Conservation (phyloP, 2,113 vertebrate genomes). For the Todiramphus chloris region DNA sequence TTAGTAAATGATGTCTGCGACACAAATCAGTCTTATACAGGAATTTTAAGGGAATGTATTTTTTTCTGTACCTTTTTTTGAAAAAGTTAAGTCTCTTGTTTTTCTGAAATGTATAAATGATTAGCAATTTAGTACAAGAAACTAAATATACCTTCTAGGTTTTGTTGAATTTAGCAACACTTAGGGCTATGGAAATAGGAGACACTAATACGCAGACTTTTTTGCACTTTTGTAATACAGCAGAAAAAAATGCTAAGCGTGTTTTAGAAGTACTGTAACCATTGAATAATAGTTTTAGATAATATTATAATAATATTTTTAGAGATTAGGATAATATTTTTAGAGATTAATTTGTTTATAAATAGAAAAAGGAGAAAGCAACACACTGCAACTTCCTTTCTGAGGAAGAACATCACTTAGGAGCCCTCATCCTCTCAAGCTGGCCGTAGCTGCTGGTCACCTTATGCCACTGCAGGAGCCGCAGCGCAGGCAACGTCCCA, state of each 20-base stretch:
- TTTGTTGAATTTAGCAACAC: not conserved
- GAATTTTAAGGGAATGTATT: not conserved
- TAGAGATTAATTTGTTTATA: not conserved
- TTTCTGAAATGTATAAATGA: not conserved
- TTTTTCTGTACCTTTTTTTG: not conserved
- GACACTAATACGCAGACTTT: not conserved
- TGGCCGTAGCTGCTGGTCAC: rapidly evolving
- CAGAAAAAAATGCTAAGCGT: not conserved
- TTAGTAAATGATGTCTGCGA: not conserved
- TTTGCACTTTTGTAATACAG: not conserved
- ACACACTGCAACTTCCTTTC: not conserved
- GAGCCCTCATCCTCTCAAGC: not conserved
- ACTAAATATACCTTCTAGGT: not conserved
- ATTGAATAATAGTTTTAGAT: not conserved
- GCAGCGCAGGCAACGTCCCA: not conserved
- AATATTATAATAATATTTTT: not conserved
- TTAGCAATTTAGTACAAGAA: not conserved
- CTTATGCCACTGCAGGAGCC: not conserved
- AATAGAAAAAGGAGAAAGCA: not conserved
- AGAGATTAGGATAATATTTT: not conserved
- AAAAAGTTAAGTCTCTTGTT: not conserved
- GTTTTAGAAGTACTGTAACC: not conserved
- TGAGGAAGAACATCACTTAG: rapidly evolving
- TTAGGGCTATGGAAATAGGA: not conserved
- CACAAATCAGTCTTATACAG: not conserved